Percentiles rank a stretch among this genome's conserved stretches.
phyloP scores from a whole-genome alignment of 2,797 vertebrate genomes.

The Mastacembelus armatus region DNA sequence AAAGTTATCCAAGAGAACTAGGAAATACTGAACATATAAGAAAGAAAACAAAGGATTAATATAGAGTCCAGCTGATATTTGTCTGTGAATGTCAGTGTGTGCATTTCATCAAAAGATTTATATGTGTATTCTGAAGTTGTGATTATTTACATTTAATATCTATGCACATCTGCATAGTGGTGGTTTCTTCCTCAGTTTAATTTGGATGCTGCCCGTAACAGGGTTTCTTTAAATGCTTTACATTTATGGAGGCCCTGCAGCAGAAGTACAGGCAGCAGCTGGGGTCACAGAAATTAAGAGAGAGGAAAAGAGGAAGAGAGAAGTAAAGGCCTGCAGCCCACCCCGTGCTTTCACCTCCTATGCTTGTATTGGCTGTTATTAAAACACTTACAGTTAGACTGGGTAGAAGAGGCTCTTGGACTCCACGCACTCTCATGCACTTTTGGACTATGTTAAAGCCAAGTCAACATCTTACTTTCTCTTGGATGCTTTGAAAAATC shows the following conservation, averaged over 20 bases:
- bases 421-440: slow-evolving; percentile 62
- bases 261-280: slow-evolving; percentile 30
- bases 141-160: slow-evolving; percentile 35
- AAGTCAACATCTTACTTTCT: slow-evolving; percentile 54
- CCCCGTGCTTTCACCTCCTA: slow-evolving; percentile 53
- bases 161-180: slow-evolving; percentile 49
- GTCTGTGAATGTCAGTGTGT: slow-evolving; percentile 27
- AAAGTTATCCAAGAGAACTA: slow-evolving; percentile 48
- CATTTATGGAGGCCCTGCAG: slow-evolving; percentile 58
- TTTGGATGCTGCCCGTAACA: slow-evolving; percentile 60
- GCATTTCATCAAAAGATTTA: slow-evolving; percentile 28
- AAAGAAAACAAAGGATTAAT: slow-evolving; percentile 52
- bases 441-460: slow-evolving; percentile 55
- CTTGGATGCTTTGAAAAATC: slow-evolving; percentile 26
- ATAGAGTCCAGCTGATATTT: slow-evolving; percentile 40
- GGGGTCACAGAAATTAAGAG: slow-evolving; percentile 36
- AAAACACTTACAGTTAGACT: slow-evolving; percentile 62
- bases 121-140: slow-evolving; percentile 22
- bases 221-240: slow-evolving; percentile 66
- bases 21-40: slow-evolving; percentile 42
- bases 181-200: slow-evolving; percentile 63
- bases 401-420: slow-evolving; percentile 39
- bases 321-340: slow-evolving; percentile 30
- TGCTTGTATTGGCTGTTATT: slow-evolving; percentile 65
- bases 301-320: slow-evolving; percentile 19